These are phyloP conservation scores for Coracias cyanogaster DNA, from an alignment of 2,797 vertebrate species.

Conservation along the genomic window DNA sequence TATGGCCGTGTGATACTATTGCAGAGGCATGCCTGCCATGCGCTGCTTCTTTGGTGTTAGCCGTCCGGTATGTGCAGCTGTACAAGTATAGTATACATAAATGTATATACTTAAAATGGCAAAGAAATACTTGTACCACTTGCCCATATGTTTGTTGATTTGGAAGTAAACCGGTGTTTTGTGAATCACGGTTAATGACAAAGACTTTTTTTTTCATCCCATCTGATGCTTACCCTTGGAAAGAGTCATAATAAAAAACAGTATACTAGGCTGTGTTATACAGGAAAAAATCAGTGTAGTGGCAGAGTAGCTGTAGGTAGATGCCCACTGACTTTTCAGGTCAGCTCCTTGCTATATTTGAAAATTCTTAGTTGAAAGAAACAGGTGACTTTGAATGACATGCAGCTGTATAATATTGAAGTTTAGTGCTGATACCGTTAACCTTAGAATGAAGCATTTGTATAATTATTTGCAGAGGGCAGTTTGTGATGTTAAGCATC, in stretches of 20 bases:
- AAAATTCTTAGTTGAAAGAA: neutral
- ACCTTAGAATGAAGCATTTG: neutral
- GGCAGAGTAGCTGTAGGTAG: neutral
- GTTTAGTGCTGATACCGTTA: neutral
- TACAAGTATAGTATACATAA: fast-evolving
- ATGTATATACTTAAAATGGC: neutral
- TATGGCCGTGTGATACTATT: neutral
- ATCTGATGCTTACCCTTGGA: neutral
- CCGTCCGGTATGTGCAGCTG: neutral
- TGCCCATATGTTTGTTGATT: neutral
- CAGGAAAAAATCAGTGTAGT: neutral
- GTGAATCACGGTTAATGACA: neutral
- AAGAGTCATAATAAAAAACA: neutral
- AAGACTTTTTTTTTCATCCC: neutral
- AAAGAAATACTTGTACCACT: neutral
- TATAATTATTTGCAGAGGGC: neutral
- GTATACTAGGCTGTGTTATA: neutral
- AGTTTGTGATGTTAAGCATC: neutral
- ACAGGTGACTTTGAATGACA: neutral
- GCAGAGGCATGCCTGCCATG: neutral
- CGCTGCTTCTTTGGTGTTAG: neutral
- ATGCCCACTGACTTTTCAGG: neutral
- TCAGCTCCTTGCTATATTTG: neutral
- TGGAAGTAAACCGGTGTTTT: neutral
- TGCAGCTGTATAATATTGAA: neutral